Evolutionary conservation across 2,888 invertebrate species (phyloP), one percentile per base, ranked within the genome.

Genomic region (Smittia aterrima): DNA sequence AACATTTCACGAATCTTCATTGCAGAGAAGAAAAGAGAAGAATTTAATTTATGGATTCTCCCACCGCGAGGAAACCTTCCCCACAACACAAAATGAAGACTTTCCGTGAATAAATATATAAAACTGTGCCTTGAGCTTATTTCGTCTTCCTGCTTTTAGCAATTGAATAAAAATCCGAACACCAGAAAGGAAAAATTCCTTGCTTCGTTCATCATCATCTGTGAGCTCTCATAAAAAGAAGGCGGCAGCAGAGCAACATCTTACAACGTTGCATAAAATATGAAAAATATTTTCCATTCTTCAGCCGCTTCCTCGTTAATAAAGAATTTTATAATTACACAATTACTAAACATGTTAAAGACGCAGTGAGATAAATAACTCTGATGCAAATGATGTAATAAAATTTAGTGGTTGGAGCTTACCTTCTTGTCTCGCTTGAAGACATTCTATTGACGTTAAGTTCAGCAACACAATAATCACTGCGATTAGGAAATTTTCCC

Each of bases 401-500:
- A 58, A 58, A 58, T 58, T 9, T 4, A 58, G 22, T 47, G n/a
- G 18, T 6, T 2, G 16, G 11, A 47, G 16, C 82, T 81, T 76
- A 82, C 82, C 81, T 80, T 82, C 82, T 79, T 81, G 80, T 71
- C 81, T 80, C 75, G 79, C 79, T 76, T 79, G 79, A 79, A 79
- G 78, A 77, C 81, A 80, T 76, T 79, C 79, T 74, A 80, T 79
- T 76, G 80, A 79, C 79, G 79, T 76, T 22, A 70, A 27, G 27
- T 70, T 41, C 54, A 70, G 70, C 53, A 70, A 27, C 41, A 70
- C 70, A 27, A 70, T 54, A 70, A 70, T 70, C 53, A 70, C 18
- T 41, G 32, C 24, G 70, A 41, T 53, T 41, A 70, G 16, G 27
- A 70, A 70, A 54, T 27, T 70, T n/a, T 47, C 9, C 32, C 9